Percentiles rank a stretch among this genome's conserved stretches.
Conservation (phyloP, 2,113 vertebrate species). For the Ammodytes marinus region DNA sequence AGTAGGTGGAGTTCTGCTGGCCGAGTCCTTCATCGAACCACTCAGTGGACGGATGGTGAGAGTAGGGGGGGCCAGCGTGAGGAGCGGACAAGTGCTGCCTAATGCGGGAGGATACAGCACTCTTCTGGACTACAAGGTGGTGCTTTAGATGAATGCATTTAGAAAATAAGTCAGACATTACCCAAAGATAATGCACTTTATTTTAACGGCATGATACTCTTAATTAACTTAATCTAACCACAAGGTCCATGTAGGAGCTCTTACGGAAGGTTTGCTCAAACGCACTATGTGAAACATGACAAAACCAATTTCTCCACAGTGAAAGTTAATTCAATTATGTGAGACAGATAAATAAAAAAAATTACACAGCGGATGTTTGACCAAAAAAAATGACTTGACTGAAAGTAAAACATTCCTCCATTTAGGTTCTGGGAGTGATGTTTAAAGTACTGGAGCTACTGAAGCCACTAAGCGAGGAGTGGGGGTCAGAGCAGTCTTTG, state of each 20-base stretch:
- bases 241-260: not conserved
- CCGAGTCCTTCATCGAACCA: constrained; percentile 87
- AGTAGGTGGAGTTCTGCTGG: constrained; percentile 88
- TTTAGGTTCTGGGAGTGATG: constrained; percentile 80
- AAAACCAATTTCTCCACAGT: not conserved
- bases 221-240: not conserved
- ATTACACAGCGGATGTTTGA: not conserved
- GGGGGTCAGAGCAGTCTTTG: constrained; percentile 59
- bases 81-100: constrained; percentile 78
- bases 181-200: not conserved
- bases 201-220: not conserved
- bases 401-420: not conserved
- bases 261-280: not conserved
- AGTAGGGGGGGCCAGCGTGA: constrained; percentile 81
- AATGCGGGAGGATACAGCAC: constrained; percentile 85
- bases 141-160: not conserved
- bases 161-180: not conserved
- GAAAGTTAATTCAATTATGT: not conserved
- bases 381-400: not conserved
- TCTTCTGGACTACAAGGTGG: constrained; percentile 84
- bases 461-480: constrained; percentile 60
- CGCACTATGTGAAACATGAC: not conserved
- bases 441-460: constrained; percentile 66
- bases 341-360: not conserved
- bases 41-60: constrained; percentile 84